A percentile compares a stretch with the other conserved stretches of the same genome.
These are phyloP conservation scores for Anguilla obscura DNA, from an alignment of 2,797 vertebrate species.

Conservation along the genomic window DNA sequence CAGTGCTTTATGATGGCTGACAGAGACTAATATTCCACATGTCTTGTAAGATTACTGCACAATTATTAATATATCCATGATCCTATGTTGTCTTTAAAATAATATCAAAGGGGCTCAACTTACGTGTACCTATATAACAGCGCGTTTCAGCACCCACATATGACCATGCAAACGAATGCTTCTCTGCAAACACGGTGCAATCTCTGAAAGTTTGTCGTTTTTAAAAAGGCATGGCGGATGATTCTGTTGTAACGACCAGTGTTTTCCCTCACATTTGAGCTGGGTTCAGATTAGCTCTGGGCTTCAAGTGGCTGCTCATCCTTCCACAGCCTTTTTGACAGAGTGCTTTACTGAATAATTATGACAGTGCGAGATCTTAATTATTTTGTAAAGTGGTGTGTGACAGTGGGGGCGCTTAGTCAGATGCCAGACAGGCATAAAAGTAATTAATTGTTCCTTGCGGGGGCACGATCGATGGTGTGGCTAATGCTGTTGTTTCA, in stretches of 20 bases:
- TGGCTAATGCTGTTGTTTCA: slow-evolving; percentile 61
- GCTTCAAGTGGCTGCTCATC: not conserved
- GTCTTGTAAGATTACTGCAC: not conserved
- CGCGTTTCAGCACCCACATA: not conserved
- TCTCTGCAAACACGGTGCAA: not conserved
- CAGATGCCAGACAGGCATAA: slow-evolving; percentile 46
- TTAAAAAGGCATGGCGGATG: not conserved
- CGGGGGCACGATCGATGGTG: slow-evolving; percentile 62
- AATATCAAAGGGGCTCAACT: not conserved
- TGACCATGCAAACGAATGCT: not conserved
- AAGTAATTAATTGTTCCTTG: slow-evolving; percentile 60
- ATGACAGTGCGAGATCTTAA: slow-evolving; percentile 15
- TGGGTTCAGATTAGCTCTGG: not conserved
- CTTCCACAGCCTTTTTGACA: not conserved
- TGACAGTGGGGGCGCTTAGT: slow-evolving; percentile 22
- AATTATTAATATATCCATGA: not conserved
- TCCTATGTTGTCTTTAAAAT: not conserved
- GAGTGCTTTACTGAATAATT: not conserved
- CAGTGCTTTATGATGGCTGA: not conserved
- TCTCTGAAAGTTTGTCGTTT: not conserved
- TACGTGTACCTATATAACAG: not conserved
- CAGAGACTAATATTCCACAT: not conserved
- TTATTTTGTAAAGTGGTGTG: slow-evolving; percentile 10
- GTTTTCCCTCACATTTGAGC: not conserved
- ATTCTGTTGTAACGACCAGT: not conserved